These are phyloP conservation scores for Calliopum simillimum DNA, from an alignment of 2,888 invertebrate genomes.

Conservation along the genomic window DNA sequence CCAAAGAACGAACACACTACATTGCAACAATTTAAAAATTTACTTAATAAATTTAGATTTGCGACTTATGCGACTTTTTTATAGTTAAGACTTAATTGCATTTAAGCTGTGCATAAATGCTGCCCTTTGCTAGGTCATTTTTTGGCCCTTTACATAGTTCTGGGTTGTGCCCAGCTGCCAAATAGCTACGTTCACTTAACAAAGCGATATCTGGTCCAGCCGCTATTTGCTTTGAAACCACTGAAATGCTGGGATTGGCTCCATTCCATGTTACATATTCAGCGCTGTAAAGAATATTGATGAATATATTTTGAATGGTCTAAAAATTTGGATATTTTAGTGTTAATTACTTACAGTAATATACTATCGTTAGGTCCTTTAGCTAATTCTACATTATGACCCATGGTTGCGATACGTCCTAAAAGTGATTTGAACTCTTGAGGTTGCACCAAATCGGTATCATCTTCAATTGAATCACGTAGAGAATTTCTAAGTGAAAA, in stretches of 20 bases:
- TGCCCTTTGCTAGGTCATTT: conserved; percentile 80
- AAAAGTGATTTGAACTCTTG: conserved; percentile 64
- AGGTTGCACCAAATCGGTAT: conserved; percentile 50
- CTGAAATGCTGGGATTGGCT: conserved; percentile 75
- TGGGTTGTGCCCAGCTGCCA: conserved; percentile 76
- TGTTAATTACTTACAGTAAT: conserved; percentile 76
- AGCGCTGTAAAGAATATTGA: conserved; percentile 69
- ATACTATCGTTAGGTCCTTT: conserved; percentile 84
- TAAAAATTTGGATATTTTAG: not conserved
- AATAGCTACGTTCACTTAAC: conserved; percentile 64
- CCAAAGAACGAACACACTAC: no score
- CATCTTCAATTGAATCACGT: conserved; percentile 50
- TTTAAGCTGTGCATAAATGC: conserved; percentile 78
- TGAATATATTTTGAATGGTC: not conserved
- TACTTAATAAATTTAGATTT: no score
- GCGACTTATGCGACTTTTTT: no score
- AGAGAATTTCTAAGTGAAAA: conserved; percentile 52
- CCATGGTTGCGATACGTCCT: conserved; percentile 68
- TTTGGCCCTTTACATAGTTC: conserved; percentile 80
- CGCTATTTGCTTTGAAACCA: conserved; percentile 68
- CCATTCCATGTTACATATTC: conserved; percentile 89
- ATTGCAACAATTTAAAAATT: no score
- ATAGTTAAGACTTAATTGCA: conserved; percentile 58
- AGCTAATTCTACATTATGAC: conserved; percentile 78
- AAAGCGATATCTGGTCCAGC: conserved; percentile 72